Base-by-base conservation (phyloP, 2,888 invertebrate genomes). In the Volucella inanis region DNA sequence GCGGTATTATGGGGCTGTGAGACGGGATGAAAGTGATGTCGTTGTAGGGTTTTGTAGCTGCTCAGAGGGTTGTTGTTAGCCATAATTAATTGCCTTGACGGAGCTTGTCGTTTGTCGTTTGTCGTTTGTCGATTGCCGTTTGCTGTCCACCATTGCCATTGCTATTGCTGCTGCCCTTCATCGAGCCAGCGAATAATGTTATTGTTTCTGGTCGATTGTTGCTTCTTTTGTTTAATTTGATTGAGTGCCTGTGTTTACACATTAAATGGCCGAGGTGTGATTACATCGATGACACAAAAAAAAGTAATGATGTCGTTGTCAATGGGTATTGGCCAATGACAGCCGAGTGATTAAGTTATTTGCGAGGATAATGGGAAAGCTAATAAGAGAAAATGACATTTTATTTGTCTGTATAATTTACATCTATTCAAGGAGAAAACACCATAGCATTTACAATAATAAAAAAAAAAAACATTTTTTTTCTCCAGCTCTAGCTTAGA, bases 191-290 rank as follows among this genome's bases (percentile, higher is more conserved):
- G 72, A 59, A 80, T 67, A 81, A 81, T 81, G 75, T 75, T 75
- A 80, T 84, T 84, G 84, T 84, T 84, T 84, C 75, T 70, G 80
- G 65, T 61, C 61, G 75, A 77, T 77, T 85, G 85, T 81, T 85
- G 77, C 81, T 77, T 68, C 67, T 68, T 81, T 85, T 85, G 81
- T 81, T 72, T 67, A 15, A 47, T 67, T 79, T 79, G 79, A 79
- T 79, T 79, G 79, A 79, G 65, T 79, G 79, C 45, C 65, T 79
- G 59, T 79, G 65, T 72, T 72, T 72, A 67, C 79, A 72, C 79
- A 67, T 79, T 79, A 72, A 79, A 79, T 72, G 65, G 72, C 47
- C 52, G 61, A 18, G 72, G 72, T 79, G 67, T 67, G 79, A 72
- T 79, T 72, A 79, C 59, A 79, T 52, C 52, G 79, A 72, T 79